phyloP scores from a whole-genome alignment of 2,113 vertebrate species.

The Vimba vimba region DNA sequence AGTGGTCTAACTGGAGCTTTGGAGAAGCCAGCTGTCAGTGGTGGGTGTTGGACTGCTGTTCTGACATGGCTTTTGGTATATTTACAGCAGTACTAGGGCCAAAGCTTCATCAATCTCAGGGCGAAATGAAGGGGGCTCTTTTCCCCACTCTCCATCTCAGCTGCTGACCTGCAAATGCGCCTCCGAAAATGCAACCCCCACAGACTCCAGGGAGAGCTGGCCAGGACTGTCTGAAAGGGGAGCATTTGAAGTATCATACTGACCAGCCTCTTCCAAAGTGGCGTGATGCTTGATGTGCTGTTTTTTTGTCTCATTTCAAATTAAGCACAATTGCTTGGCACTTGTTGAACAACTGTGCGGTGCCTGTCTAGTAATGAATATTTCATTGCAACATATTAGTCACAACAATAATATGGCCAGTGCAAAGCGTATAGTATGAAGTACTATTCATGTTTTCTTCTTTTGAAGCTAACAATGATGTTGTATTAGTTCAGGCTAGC shows the following conservation, averaged over 20 bases:
- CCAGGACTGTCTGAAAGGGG: slow-evolving; percentile 21
- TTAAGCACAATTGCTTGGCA: not conserved
- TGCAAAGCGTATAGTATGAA: not conserved
- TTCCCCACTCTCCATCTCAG: slow-evolving; percentile 75
- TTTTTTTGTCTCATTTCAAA: not conserved
- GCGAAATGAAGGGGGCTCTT: slow-evolving; percentile 69
- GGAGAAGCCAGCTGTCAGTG: slow-evolving; percentile 71
- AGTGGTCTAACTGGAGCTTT: slow-evolving; percentile 57
- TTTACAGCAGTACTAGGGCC: slow-evolving; percentile 79
- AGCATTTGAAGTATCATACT: slow-evolving; percentile 26
- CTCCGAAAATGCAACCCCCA: slow-evolving; percentile 41
- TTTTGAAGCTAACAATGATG: not conserved
- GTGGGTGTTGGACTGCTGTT: slow-evolving; percentile 74
- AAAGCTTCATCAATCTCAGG: slow-evolving; percentile 79
- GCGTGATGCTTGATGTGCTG: not conserved
- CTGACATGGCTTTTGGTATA: slow-evolving; percentile 81
- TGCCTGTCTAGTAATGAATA: not conserved
- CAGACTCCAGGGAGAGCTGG: slow-evolving; percentile 7
- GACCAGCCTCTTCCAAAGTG: slow-evolving; percentile 15
- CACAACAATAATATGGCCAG: not conserved
- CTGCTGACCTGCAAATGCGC: slow-evolving; percentile 80
- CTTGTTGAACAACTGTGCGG: not conserved
- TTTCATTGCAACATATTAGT: slow-evolving; percentile 18
- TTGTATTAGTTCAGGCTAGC: not conserved
- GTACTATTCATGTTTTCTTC: not conserved